Evolutionary conservation across 1,140 invertebrate species (phyloP), one percentile per base, ranked within the genome.

Genomic region (Physella acuta): DNA sequence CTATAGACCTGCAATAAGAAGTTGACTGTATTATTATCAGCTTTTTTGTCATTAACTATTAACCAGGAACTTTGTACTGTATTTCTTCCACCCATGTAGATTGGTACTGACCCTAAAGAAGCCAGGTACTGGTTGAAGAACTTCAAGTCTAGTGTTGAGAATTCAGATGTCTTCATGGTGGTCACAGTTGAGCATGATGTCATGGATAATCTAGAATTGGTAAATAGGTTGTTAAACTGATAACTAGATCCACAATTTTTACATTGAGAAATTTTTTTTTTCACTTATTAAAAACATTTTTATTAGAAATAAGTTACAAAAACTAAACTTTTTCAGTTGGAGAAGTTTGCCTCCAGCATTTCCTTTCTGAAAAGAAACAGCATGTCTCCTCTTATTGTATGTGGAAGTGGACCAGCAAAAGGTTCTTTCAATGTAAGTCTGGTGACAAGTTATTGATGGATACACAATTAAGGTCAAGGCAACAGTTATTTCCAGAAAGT

Each of bases 81-180:
- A n/a, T n/a, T n/a, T n/a, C n/a, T n/a, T n/a, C n/a, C n/a, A n/a
- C n/a, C n/a, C n/a, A n/a, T n/a, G n/a, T 51, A 63, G 61, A 37
- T 63, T 63, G 61, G 61, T 30, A 63, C 61, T 14, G 61, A 63
- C 34, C 61, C 61, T 3, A 63, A 63, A 37, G 61, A 63, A 51
- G 61, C 61, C 34, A 36, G 61, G n/a, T 63, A 63, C n/a, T 63
- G 61, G 61, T 28, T 63, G 24, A 63, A 63, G 28, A 63, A 44
- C 20, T 63, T 63, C 30, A 26, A 26, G 24, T 4, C 49, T 4
- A 8, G n/a, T 30, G 8, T 39, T 3, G 61, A 51, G 26, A 14
- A 36, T 2, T 63, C 61, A 11, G 49, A 63, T 20, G 37, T 63
- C 2, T 63, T 63, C 24, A 63, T 63, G 61, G 61, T 63, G 36